These are phyloP conservation scores for Agrochola macilenta DNA, from an alignment of 2,888 invertebrate species.

Conservation along the genomic window DNA sequence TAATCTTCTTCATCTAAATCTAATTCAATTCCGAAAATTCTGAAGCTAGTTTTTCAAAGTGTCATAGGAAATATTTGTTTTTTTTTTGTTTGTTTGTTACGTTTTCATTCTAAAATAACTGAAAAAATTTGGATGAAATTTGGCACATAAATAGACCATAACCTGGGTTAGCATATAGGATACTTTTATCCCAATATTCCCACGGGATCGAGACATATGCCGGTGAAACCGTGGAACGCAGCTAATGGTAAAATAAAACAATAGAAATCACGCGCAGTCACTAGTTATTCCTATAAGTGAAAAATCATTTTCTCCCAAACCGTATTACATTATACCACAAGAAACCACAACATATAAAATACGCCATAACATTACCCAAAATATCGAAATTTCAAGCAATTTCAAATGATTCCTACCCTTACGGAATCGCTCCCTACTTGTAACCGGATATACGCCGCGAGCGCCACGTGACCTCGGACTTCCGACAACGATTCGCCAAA, in stretches of 20 bases:
- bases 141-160: too few species aligned
- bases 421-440: slow-evolving; percentile 68
- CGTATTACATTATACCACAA: slow-evolving; percentile 1
- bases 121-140: too few species aligned
- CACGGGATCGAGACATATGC: too few species aligned
- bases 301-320: not conserved
- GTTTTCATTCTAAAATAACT: too few species aligned
- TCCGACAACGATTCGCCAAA: slow-evolving; percentile 78
- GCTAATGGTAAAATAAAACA: too few species aligned
- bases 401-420: slow-evolving; percentile 64
- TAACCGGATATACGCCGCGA: slow-evolving; percentile 78
- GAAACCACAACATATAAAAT: slow-evolving; percentile 39
- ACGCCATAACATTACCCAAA: slow-evolving; percentile 48
- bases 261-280: too few species aligned
- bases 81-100: too few species aligned
- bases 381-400: slow-evolving; percentile 56
- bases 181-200: too few species aligned
- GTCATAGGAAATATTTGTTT: too few species aligned
- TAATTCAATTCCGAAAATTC: not conserved
- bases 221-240: too few species aligned
- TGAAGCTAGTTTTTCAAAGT: not conserved
- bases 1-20: too few species aligned
- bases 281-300: not conserved
- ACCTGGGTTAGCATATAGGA: too few species aligned
- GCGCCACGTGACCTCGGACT: slow-evolving; percentile 82